A percentile compares a stretch with the other conserved stretches of the same genome.
phyloP scores from a whole-genome alignment of 2,797 vertebrate species.

The Enteromius anoplus region DNA sequence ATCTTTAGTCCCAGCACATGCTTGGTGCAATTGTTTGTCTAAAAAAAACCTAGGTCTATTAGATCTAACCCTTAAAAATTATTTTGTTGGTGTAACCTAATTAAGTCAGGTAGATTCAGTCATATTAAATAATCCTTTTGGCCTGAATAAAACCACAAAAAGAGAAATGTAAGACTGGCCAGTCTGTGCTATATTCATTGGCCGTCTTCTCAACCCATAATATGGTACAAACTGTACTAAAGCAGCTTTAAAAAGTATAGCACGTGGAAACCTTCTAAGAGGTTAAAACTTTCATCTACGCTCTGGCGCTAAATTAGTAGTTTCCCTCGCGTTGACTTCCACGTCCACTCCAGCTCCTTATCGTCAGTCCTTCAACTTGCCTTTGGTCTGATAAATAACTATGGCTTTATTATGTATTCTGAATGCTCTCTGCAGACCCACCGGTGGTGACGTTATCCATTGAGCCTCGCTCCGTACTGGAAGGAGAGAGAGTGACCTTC shows the following conservation, averaged over 20 bases:
- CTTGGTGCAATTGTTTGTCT: background rate
- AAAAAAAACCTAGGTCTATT: background rate
- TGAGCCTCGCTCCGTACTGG: constrained; percentile 92
- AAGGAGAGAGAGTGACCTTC: constrained; percentile 90
- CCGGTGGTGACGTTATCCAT: constrained; percentile 93
- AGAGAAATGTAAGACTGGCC: background rate
- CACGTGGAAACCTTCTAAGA: background rate
- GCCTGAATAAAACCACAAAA: background rate
- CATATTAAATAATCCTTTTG: background rate
- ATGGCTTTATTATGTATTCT: constrained; percentile 20
- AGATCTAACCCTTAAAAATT: background rate
- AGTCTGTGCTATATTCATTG: background rate
- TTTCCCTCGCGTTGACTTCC: background rate
- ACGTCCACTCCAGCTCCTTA: background rate
- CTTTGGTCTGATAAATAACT: constrained; percentile 26
- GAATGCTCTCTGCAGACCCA: constrained; percentile 76
- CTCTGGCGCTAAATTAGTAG: background rate
- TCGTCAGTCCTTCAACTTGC: constrained; percentile 15
- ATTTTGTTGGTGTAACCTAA: background rate
- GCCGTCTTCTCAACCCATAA: constrained; percentile 3
- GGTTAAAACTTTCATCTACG: constrained; percentile 8
- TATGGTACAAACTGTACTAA: background rate
- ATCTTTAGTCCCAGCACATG: background rate
- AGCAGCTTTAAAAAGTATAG: background rate
- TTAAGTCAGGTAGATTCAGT: background rate